Evolutionary conservation across 2,113 vertebrate species (phyloP), one percentile per base, ranked within the genome.

Genomic region (Microtus montanus): DNA sequence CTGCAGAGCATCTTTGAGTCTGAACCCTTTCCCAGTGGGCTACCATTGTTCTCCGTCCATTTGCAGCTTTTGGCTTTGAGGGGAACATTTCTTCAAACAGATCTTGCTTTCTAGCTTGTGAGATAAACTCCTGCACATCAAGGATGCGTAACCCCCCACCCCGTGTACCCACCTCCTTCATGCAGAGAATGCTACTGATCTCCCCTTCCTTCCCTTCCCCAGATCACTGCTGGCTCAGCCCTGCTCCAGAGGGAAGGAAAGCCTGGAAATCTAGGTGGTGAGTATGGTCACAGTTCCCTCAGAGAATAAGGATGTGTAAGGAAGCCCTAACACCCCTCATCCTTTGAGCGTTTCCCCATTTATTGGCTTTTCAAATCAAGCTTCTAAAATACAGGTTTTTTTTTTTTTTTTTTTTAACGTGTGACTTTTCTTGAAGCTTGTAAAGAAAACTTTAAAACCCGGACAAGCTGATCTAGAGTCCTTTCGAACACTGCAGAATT

Each of bases 81-180:
- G 30, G 41, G 33, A 28, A 14, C 13, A 10, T 41, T 28, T 58
- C 35, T 86, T 58, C 54, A 13, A 4, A 1, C 0, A n/a, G 38
- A 19, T 64, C n/a, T 80, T 1, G 0, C 35, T 52, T 85, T 30
- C 35, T n/a, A 7, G 44, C 2, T 0, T 22, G 2, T 24, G 83
- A 14, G n/a, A 70, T 15, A n/a, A 30, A 68, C 12, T 20, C 30
- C 33, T 63, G 73, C 17, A 33, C 52, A 33, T 20, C 0, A 0
- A 5, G 66, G 47, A 20, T 78, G 38, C 24, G 58, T 75, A 41
- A n/a, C 71, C 17, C 35, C 24, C 49, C n/a, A 49, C 49, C 14
- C 13, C 19, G 4, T 26, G 28, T 0, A 3, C n/a, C 26, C 17
- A 58, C 54, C 49, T 10, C 33, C 41, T 33, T 75, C 71, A 1